phyloP scores from a whole-genome alignment of 2,113 vertebrate species.

The Phrynocephalus versicolor region DNA sequence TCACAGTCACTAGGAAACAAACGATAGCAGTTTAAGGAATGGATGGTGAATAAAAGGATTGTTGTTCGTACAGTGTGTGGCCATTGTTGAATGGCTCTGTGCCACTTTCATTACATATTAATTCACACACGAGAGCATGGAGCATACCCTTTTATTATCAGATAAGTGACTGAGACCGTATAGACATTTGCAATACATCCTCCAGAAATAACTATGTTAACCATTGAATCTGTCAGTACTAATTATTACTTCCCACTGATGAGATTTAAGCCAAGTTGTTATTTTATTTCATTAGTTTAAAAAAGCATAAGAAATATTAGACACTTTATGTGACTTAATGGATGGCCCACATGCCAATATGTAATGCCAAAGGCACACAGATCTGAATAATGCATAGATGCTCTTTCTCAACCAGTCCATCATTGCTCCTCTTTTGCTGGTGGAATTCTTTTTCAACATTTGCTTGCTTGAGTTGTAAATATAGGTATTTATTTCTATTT shows the following conservation, averaged over 20 bases:
- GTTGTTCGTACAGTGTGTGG: too few relatives aligned
- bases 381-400: not conserved
- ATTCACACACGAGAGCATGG: not conserved
- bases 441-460: constrained; percentile 35
- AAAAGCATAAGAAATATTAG: not conserved
- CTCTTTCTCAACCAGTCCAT: not conserved
- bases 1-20: not conserved
- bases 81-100: too few relatives aligned
- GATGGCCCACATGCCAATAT: not conserved
- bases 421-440: constrained; percentile 32
- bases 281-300: not conserved
- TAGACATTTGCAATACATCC: not conserved
- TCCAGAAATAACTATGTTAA: not conserved
- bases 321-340: not conserved
- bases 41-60: not conserved
- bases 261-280: not conserved
- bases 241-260: not conserved
- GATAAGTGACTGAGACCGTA: not conserved
- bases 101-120: not conserved
- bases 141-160: not conserved
- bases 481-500: constrained; percentile 56
- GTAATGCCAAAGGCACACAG: not conserved
- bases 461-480: constrained; percentile 3
- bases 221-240: not conserved
- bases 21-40: not conserved